Conservation (phyloP, 30 jellyfish, hydroid and myxozoan genomes). For the Calvadosia cruxmelitensis region DNA sequence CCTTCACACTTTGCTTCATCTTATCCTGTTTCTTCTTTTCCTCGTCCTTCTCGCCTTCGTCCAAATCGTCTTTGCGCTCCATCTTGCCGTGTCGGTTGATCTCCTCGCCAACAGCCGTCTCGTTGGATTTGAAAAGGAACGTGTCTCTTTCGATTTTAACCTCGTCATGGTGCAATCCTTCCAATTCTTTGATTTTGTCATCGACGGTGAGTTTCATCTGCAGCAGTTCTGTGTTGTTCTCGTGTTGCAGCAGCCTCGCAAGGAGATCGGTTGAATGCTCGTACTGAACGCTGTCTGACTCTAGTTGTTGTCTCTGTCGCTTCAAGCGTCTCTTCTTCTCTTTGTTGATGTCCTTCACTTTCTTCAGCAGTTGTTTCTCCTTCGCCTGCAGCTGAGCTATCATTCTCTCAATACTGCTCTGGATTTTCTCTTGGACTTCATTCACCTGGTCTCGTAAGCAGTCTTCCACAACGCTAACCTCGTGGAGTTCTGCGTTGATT, state of each 20-base stretch:
- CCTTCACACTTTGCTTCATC: background rate
- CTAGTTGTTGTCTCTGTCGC: constrained; percentile 25
- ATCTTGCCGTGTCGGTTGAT: constrained; percentile 57
- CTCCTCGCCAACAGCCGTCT: constrained; percentile 20
- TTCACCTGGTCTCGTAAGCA: constrained; percentile 51
- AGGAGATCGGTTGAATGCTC: constrained; percentile 19
- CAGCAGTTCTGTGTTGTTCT: constrained; percentile 69
- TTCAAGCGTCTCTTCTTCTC: constrained; percentile 24
- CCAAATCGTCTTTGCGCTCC: constrained; percentile 1
- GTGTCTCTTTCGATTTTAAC: constrained; percentile 42
- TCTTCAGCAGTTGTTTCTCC: constrained; percentile 36
- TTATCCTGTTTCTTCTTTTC: background rate
- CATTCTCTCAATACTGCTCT: constrained; percentile 43
- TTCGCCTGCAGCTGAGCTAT: constrained; percentile 34
- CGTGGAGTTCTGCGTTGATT: constrained; percentile 28
- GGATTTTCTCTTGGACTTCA: constrained; percentile 43
- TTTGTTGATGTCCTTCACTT: constrained; percentile 30
- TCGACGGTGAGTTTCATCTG: constrained; percentile 82
- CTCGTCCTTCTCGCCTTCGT: background rate
- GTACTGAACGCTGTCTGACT: constrained; percentile 23
- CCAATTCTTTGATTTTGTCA: constrained; percentile 31
- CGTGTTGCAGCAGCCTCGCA: constrained; percentile 37
- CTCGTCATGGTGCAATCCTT: constrained; percentile 6
- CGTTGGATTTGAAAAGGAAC: constrained; percentile 49
- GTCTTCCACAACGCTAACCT: constrained; percentile 30